These are phyloP conservation scores for Acrobasis consociella DNA, from an alignment of 2,888 invertebrate species.

Conservation along the genomic window DNA sequence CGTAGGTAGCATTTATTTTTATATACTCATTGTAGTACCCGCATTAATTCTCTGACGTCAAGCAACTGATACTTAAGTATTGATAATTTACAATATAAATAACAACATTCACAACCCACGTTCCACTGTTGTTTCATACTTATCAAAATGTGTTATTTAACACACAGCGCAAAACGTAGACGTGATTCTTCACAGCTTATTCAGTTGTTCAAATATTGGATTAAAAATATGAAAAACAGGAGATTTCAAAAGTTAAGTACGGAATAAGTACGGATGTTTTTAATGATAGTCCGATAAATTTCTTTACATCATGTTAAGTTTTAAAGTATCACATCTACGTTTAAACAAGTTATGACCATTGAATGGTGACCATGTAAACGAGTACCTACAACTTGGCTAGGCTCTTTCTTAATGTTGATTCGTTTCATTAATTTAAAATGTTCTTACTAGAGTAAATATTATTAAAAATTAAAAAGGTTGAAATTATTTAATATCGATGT, in stretches of 20 bases:
- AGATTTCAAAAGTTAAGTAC: too few relatives aligned
- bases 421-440: too few relatives aligned
- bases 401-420: neutral
- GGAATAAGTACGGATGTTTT: too few relatives aligned
- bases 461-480: too few relatives aligned
- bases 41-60: neutral
- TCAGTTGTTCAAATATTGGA: constrained; percentile 6
- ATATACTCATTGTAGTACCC: neutral
- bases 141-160: neutral
- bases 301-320: neutral
- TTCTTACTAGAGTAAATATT: too few relatives aligned
- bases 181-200: constrained; percentile 12
- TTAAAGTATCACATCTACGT: constrained; percentile 6
- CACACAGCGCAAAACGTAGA: constrained; percentile 14
- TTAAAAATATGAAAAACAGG: neutral
- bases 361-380: neutral
- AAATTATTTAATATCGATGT: too few relatives aligned
- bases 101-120: constrained; percentile 12
- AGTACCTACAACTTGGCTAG: neutral
- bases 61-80: neutral
- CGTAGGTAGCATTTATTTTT: too few relatives aligned
- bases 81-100: constrained; percentile 3
- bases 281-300: neutral
- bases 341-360: neutral
- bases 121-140: neutral